Conservation (phyloP, 2,797 vertebrate genomes). For the Syngnathus acus region DNA sequence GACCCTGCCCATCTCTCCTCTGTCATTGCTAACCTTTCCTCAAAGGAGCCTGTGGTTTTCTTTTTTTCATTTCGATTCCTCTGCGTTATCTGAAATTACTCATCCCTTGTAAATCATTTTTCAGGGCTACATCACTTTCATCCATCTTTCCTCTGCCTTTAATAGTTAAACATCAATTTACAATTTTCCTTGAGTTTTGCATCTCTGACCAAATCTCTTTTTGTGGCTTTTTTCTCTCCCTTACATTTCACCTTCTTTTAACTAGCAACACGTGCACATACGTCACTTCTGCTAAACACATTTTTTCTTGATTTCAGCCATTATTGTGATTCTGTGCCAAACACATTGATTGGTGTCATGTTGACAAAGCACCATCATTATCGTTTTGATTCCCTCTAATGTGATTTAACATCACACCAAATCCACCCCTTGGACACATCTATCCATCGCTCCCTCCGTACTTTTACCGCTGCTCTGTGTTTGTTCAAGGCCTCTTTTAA, state of each 20-base stretch:
- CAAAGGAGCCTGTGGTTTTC: slow-evolving; percentile 28
- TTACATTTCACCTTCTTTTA: slow-evolving; percentile 18
- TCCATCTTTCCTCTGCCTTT: slow-evolving; percentile 7
- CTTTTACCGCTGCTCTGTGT: slow-evolving; percentile 37
- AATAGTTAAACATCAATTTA: not conserved
- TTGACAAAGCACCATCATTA: too few relatives aligned
- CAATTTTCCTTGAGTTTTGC: not conserved
- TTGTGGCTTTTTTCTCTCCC: slow-evolving; percentile 8
- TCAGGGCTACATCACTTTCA: not conserved
- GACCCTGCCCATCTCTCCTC: slow-evolving; percentile 19
- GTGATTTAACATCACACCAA: slow-evolving; percentile 2
- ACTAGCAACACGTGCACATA: not conserved
- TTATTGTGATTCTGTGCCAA: too few relatives aligned
- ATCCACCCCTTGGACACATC: slow-evolving; percentile 4
- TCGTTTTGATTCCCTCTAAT: not conserved
- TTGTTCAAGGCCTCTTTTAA: slow-evolving; percentile 58
- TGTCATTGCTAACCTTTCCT: slow-evolving; percentile 39
- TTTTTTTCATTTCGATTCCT: slow-evolving; percentile 13
- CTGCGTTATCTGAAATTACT: slow-evolving; percentile 33
- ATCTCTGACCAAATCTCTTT: slow-evolving; percentile 8
- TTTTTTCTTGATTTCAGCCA: too few relatives aligned
- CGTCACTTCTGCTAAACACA: too few relatives aligned
- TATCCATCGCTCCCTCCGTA: slow-evolving; percentile 2
- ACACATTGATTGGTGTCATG: not conserved
- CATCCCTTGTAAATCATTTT: slow-evolving; percentile 27